Evolutionary conservation across 2,113 vertebrate genomes (phyloP), one percentile per base, ranked within the genome.

Genomic region (Chinchilla lanigera): DNA sequence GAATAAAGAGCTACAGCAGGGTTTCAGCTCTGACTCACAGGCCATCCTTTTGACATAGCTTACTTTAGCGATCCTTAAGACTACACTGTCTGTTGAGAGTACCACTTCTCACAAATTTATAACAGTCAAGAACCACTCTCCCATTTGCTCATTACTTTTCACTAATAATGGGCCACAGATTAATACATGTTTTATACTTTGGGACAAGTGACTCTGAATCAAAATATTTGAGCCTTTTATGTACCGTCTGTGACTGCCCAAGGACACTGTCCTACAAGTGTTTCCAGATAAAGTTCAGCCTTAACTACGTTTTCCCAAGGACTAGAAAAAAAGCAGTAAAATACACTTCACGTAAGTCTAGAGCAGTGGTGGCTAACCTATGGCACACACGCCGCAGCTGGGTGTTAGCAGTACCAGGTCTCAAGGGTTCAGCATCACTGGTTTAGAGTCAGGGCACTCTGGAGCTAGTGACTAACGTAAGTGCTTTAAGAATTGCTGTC

Each of bases 181-280:
- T 50, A 94, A 58, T 87, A n/a, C 90, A 28, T 96, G 3, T 94
- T 96, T 92, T 94, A 71, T 73, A 24, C 12, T 83, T 95, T 93
- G 44, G 44, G 35, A 65, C 1, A 84, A 71, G 14, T 83, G 61
- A 78, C 41, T 92, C 17, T 16, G 94, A 83, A 84, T 84, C 56
- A 83, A n/a, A 93, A 80, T 20, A 52, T 86, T 67, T 69, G 47
- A 86, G 20, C 67, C 56, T 86, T 77, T 95, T 97, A 82, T 65
- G 38, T 83, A 50, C 38, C 7, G 20, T 63, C 54, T 86, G 26
- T 88, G 94, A 52, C 41, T 94, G 30, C 67, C 19, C 81, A 78
- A 93, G 38, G 33, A 67, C 71, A 75, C 20, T 75, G 10, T 91
- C 52, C n/a, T 41, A 54, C 6, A 56, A 35, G 4, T 92, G 61